These are phyloP conservation scores for Antheraea yamamai DNA, from an alignment of 2,888 invertebrate species.

Conservation along the genomic window DNA sequence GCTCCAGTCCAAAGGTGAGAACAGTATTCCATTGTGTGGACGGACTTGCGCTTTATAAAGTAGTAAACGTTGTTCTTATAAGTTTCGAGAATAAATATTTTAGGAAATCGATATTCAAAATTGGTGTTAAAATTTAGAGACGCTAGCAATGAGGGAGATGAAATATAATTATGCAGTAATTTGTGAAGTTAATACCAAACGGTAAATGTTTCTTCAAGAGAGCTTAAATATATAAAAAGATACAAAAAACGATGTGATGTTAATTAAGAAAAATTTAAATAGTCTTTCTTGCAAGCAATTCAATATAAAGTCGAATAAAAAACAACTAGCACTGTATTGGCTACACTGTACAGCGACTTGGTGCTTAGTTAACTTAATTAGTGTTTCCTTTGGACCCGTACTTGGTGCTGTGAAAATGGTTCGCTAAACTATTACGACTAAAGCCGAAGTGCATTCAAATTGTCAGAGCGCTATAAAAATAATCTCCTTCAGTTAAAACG, in stretches of 20 bases:
- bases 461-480: conserved; percentile 17
- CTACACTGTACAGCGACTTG: conserved; percentile 41
- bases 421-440: conserved; percentile 55
- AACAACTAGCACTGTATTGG: conserved; percentile 45
- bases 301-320: conserved; percentile 33
- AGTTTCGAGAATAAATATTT: too few relatives aligned
- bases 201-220: too few relatives aligned
- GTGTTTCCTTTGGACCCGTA: conserved; percentile 53
- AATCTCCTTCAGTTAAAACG: background rate
- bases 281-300: conserved; percentile 13
- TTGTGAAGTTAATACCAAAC: too few relatives aligned
- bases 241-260: background rate
- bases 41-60: too few relatives aligned
- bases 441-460: conserved; percentile 33
- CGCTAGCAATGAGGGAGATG: too few relatives aligned
- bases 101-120: too few relatives aligned
- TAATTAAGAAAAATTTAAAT: background rate
- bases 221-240: conserved; percentile 1
- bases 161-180: too few relatives aligned
- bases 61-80: too few relatives aligned
- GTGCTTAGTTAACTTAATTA: conserved; percentile 68
- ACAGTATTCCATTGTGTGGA: too few relatives aligned
- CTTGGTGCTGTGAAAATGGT: conserved; percentile 50
- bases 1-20: too few relatives aligned
- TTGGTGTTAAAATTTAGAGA: too few relatives aligned